Evolutionary conservation across 2,113 vertebrate species (phyloP).

Genomic region (Alethe castanea): DNA sequence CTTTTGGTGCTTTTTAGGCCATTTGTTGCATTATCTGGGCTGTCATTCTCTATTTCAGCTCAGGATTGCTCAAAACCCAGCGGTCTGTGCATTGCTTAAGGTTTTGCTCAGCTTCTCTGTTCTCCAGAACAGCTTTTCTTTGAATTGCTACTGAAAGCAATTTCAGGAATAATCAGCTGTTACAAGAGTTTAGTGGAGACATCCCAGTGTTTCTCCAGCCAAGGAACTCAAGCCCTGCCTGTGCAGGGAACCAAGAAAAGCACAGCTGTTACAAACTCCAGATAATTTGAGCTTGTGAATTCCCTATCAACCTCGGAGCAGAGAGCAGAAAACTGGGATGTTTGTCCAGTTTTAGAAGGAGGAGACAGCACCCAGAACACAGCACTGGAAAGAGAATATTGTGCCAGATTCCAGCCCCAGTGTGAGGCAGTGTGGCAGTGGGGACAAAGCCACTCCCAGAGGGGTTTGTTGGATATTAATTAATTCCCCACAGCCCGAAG

Average conservation of each 20-base stretch:
- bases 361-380: not conserved
- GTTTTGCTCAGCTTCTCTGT: not conserved
- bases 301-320: rapidly evolving
- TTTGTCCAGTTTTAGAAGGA: not conserved
- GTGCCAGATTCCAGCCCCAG: not conserved
- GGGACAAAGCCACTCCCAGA: not conserved
- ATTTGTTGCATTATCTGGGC: constrained; percentile 37
- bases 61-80: not conserved
- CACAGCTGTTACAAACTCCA: not conserved
- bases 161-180: not conserved
- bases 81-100: not conserved
- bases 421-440: not conserved
- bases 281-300: not conserved
- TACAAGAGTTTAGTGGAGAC: not conserved
- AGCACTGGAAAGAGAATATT: not conserved
- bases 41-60: constrained; percentile 32
- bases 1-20: constrained; percentile 21
- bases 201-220: not conserved
- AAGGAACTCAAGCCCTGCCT: not conserved
- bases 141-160: not conserved
- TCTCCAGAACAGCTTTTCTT: not conserved
- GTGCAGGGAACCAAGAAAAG: not conserved
- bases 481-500: not conserved
- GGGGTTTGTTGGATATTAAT: not conserved
- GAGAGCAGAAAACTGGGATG: not conserved